Conservation (phyloP, 2,888 invertebrate genomes). For the Mactromeris polynyma region DNA sequence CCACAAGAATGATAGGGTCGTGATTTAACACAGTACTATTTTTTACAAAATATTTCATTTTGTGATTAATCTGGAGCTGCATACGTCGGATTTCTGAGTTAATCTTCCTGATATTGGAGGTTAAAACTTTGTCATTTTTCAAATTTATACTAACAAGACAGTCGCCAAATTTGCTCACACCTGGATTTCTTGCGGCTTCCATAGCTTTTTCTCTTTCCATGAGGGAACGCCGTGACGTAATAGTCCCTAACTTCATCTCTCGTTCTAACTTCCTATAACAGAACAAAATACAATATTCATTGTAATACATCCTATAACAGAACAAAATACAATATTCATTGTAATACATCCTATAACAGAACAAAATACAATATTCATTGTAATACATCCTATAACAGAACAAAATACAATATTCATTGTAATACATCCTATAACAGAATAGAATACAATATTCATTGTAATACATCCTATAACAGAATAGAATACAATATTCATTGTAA, state of each 20-base stretch:
- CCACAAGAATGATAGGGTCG: conserved; percentile 82
- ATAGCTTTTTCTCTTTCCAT: conserved; percentile 78
- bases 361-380: too few species aligned
- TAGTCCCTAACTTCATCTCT: conserved; percentile 68
- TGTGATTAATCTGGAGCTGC: conserved; percentile 74
- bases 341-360: too few species aligned
- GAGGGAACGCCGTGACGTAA: conserved; percentile 66
- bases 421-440: too few species aligned
- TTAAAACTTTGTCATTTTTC: conserved; percentile 73
- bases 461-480: conserved; percentile 47
- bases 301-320: too few species aligned
- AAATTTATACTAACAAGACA: conserved; percentile 76
- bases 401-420: background rate
- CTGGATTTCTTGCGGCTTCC: conserved; percentile 75
- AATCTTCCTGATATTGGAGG: conserved; percentile 68
- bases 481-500: background rate
- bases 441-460: too few species aligned
- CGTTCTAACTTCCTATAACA: conserved; percentile 63
- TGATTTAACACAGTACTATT: conserved; percentile 76
- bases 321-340: too few species aligned
- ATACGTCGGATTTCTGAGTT: conserved; percentile 74
- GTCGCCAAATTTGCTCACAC: conserved; percentile 79
- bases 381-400: conserved; percentile 51
- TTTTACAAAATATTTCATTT: conserved; percentile 77
- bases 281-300: background rate